These are phyloP conservation scores for Myotis pilosus DNA, from an alignment of 2,797 vertebrate genomes.

Conservation along the genomic window DNA sequence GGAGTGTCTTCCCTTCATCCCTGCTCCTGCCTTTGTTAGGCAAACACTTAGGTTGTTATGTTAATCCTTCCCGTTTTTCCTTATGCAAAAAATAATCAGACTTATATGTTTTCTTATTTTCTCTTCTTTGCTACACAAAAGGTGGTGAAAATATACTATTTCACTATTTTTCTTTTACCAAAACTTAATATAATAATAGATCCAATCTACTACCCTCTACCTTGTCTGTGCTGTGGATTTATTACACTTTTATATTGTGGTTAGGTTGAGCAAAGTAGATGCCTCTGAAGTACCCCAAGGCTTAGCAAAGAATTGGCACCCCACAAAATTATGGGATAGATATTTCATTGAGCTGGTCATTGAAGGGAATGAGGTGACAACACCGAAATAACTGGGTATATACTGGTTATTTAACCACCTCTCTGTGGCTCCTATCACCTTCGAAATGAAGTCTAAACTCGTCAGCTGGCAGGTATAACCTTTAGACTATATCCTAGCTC, in stretches of 20 bases:
- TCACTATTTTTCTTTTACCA: background rate
- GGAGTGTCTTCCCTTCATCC: background rate
- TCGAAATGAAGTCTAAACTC: background rate
- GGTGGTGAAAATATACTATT: background rate
- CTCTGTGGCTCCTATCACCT: background rate
- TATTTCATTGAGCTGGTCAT: background rate
- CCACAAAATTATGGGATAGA: no score
- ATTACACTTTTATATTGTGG: background rate
- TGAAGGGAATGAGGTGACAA: background rate
- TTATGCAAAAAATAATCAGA: background rate
- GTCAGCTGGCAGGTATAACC: background rate
- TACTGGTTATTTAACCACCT: background rate
- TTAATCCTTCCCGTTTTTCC: background rate
- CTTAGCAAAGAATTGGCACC: background rate
- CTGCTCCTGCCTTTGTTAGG: background rate
- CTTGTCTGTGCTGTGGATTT: background rate
- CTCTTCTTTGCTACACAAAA: background rate
- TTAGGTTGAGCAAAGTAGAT: background rate
- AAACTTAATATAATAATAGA: background rate
- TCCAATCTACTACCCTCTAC: background rate
- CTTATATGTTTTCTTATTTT: background rate
- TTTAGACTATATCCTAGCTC: background rate
- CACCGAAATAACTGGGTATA: background rate
- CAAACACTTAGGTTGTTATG: background rate
- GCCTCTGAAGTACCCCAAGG: background rate